These are phyloP conservation scores for Crocodylus rhombifer DNA, from an alignment of 2,797 vertebrate genomes.

Conservation along the genomic window DNA sequence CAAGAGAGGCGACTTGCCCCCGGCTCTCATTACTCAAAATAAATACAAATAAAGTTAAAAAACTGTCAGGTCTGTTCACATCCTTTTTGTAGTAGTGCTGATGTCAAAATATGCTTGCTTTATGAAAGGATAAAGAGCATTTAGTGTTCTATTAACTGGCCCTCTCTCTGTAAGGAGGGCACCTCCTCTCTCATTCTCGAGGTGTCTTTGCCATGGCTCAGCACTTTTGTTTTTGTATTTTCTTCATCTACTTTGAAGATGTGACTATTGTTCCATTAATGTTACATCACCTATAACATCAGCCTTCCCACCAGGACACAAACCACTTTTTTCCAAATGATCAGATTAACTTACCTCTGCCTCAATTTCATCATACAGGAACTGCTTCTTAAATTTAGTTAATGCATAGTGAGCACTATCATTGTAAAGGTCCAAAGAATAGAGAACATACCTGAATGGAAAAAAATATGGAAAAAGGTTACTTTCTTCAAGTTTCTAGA, in stretches of 20 bases:
- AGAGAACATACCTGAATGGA: conserved; percentile 93
- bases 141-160: not conserved
- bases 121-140: not conserved
- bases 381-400: conserved; percentile 99
- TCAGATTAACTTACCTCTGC: conserved; percentile 89
- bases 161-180: too few species aligned
- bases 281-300: not conserved
- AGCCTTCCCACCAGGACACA: not conserved
- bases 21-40: not conserved
- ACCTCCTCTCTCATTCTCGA: not conserved
- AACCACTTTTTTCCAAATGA: not conserved
- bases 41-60: not conserved
- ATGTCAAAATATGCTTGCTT: not conserved
- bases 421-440: conserved; percentile 97
- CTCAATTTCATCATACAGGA: conserved; percentile 99
- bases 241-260: not conserved
- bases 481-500: not conserved
- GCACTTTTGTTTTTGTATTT: not conserved
- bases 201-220: not conserved
- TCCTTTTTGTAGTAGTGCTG: not conserved
- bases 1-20: not conserved
- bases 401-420: conserved; percentile 98
- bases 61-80: not conserved
- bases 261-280: not conserved
- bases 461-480: not conserved